Evolutionary conservation across 2,113 vertebrate genomes (phyloP), one percentile per base, ranked within the genome.

Genomic region (Corythornis madagascariensis): DNA sequence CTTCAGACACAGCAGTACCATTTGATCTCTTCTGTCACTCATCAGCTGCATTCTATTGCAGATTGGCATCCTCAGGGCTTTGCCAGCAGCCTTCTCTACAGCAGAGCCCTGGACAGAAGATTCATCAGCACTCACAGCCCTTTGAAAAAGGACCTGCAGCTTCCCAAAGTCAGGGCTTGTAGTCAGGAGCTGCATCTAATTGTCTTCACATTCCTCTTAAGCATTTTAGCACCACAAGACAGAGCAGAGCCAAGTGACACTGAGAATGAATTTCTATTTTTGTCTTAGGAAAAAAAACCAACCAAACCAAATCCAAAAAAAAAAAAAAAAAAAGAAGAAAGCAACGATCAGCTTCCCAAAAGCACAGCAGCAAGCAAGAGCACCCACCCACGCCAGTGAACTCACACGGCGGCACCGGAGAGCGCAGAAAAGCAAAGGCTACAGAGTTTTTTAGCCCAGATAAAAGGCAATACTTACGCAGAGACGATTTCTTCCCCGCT

Each of bases 401-500:
- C 80, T 35, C 15, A 31, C 53, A 53, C 3, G 2, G 14, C 0
- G 26, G 60, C 75, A 35, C 24, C 1, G 9, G 61, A 7, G 33
- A 73, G 21, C 2, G 0, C 11, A 0, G 1, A 14, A 31, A 89
- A 88, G 35, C 4, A 11, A 63, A 25, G 74, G 56, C 33, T 21
- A 11, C 16, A 2, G 48, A 28, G 31, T 18, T 81, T 52, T 60
- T 72, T 40, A 77, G 52, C n/a, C 77, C 16, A 50, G 13, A 5
- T 10, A 9, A 47, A 80, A 67, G 91, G 35, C 84, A 33, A 69
- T 92, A 99, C 99, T 98, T 98, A 99, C 99, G 99, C 99, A 80
- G 99, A 99, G 66, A 99, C 99, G 5, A 99, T 99, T 96, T 99
- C 99, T 77, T 99, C 99, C 74, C 99, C 99, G 15, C 99, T 99